Conservation (phyloP, 2,113 vertebrate genomes). For the Piprites chloris region DNA sequence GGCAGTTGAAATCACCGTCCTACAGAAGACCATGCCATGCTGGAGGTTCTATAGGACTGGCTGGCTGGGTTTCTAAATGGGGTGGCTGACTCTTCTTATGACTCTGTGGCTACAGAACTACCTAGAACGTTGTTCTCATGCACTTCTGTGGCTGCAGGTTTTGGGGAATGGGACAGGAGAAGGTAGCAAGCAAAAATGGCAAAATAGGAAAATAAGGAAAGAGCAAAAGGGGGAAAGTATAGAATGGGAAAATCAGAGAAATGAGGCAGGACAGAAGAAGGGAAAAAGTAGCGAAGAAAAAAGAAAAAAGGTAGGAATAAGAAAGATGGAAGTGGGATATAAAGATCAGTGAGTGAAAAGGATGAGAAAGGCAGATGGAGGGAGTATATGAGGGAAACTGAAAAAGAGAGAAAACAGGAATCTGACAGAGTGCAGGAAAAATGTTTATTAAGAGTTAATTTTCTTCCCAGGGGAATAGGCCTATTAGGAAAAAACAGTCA, state of each 20-base stretch:
- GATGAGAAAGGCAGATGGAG: not conserved
- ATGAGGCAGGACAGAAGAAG: not conserved
- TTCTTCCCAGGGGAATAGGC: constrained; percentile 5
- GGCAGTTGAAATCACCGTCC: not conserved
- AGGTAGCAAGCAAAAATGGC: not conserved
- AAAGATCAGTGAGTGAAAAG: not conserved
- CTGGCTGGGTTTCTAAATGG: not conserved
- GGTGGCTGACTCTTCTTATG: not conserved
- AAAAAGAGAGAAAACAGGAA: not conserved
- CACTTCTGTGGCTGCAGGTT: not conserved
- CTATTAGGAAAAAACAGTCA: not conserved
- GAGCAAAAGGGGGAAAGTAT: not conserved
- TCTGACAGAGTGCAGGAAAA: not conserved
- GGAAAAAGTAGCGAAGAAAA: not conserved
- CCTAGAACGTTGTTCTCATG: not conserved
- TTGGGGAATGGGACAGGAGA: not conserved
- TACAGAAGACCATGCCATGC: not conserved
- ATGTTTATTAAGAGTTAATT: constrained; percentile 16
- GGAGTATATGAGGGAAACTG: not conserved
- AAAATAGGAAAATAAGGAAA: not conserved
- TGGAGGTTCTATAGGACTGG: not conserved
- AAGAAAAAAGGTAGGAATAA: not conserved
- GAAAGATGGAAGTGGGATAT: not conserved
- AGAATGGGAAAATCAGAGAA: not conserved
- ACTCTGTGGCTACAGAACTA: not conserved